Evolutionary conservation across 2,888 invertebrate genomes (phyloP).

Genomic region (Artemia sinica): DNA sequence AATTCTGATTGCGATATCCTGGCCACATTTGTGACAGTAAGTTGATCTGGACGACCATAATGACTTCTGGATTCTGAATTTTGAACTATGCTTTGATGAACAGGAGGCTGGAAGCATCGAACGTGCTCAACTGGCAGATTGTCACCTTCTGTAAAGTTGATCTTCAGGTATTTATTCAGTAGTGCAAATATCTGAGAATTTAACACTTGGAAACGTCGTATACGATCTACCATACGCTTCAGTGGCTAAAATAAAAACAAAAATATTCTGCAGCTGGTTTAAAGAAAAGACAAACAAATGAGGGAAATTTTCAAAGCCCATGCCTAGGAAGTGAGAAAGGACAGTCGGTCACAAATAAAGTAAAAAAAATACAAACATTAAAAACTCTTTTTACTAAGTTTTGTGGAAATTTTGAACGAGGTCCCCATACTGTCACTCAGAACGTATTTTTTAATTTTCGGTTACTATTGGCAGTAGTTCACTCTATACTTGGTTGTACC

Average conservation of each 20-base stretch:
- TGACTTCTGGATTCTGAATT: conserved; percentile 38
- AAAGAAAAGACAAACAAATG: too few species aligned
- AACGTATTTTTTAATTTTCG: too few species aligned
- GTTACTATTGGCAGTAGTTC: too few species aligned
- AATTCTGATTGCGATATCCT: neutral
- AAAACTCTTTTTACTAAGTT: too few species aligned
- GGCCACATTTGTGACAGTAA: conserved; percentile 27
- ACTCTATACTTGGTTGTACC: too few species aligned
- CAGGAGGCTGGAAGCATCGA: conserved; percentile 86
- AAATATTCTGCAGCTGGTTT: neutral
- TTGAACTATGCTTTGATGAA: conserved; percentile 50
- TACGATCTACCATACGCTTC: conserved; percentile 91
- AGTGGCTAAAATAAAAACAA: conserved; percentile 47
- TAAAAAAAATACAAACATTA: too few species aligned
- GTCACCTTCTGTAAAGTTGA: conserved; percentile 53
- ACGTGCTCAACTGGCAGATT: conserved; percentile 82
- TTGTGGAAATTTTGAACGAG: too few species aligned
- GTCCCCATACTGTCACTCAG: too few species aligned
- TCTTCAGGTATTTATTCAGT: conserved; percentile 77
- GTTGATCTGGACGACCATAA: conserved; percentile 39
- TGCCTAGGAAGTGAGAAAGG: too few species aligned
- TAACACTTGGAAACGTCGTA: conserved; percentile 88
- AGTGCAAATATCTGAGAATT: conserved; percentile 96
- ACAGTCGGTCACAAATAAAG: too few species aligned
- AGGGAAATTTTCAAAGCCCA: too few species aligned